A percentile compares a stretch with the other conserved stretches of the same genome.
These are phyloP conservation scores for Peromyscus attwateri DNA, from an alignment of 2,797 vertebrate genomes.

Conservation along the genomic window DNA sequence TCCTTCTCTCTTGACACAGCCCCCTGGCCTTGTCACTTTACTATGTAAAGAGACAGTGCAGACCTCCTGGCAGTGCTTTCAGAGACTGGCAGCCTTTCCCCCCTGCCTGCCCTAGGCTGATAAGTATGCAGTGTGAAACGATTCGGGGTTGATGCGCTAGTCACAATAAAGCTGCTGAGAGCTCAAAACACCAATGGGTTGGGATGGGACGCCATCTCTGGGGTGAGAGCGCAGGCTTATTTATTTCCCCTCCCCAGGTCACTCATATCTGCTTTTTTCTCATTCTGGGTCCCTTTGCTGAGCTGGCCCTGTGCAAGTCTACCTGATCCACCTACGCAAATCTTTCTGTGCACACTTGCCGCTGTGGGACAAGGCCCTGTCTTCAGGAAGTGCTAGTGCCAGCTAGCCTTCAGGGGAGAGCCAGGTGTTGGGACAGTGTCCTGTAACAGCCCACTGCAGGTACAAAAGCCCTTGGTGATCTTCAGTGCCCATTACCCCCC, in stretches of 20 bases:
- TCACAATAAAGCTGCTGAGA: conserved; percentile 70
- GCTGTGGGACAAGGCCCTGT: background rate
- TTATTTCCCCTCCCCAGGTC: background rate
- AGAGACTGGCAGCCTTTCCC: conserved; percentile 39
- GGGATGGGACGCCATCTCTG: background rate
- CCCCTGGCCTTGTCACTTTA: background rate
- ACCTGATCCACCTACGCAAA: conserved; percentile 19
- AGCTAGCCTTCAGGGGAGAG: background rate
- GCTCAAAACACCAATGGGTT: background rate
- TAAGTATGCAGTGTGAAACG: conserved; percentile 48
- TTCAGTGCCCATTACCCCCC: background rate
- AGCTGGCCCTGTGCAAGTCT: background rate
- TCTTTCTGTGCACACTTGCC: background rate
- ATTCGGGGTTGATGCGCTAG: conserved; percentile 33
- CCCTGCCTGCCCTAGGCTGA: conserved; percentile 37
- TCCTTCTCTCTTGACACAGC: background rate
- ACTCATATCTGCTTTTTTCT: conserved; percentile 46
- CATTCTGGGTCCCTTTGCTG: background rate
- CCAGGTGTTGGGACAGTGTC: background rate
- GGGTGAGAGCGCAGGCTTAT: background rate
- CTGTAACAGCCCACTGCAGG: background rate
- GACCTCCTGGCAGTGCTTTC: conserved; percentile 31
- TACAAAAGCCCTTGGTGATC: background rate
- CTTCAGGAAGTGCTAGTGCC: background rate
- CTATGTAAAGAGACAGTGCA: background rate